A percentile compares a stretch with the other conserved stretches of the same genome.
phyloP scores from a whole-genome alignment of 2,113 vertebrate genomes.

The Zeus faber region DNA sequence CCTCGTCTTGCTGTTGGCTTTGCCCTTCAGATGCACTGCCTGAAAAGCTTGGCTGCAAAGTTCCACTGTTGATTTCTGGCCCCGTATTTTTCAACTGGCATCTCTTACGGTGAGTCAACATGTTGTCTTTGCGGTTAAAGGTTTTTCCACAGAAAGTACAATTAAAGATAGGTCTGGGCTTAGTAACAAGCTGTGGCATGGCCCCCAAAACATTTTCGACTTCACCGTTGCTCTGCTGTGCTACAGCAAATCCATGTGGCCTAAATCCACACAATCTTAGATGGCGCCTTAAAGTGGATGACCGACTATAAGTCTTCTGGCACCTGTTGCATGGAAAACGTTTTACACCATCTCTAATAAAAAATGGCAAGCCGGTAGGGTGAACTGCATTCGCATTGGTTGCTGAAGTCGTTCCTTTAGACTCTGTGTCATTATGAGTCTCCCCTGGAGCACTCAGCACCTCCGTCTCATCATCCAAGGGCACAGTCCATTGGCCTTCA shows the following conservation, averaged over 20 bases:
- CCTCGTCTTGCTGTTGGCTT: constrained; percentile 32
- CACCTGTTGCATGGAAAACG: constrained; percentile 71
- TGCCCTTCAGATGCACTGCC: constrained; percentile 18
- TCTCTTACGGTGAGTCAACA: constrained; percentile 66
- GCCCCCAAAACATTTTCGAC: not conserved
- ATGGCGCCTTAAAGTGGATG: constrained; percentile 69
- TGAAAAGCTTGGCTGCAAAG: constrained; percentile 23
- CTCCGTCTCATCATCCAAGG: constrained; percentile 70
- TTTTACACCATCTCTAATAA: constrained; percentile 58
- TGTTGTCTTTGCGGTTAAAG: constrained; percentile 75
- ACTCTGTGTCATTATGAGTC: constrained; percentile 20
- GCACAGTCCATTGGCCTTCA: constrained; percentile 68
- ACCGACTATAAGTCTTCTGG: constrained; percentile 71
- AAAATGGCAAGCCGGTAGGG: constrained; percentile 42
- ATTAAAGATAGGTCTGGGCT: constrained; percentile 55
- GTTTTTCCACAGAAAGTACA: constrained; percentile 68
- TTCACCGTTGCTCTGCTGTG: constrained; percentile 6
- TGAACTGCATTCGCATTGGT: constrained; percentile 10
- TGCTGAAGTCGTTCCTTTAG: constrained; percentile 5
- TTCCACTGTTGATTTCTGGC: constrained; percentile 2
- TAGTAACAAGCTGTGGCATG: constrained; percentile 20
- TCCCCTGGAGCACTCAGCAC: constrained; percentile 38
- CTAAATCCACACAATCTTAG: constrained; percentile 63
- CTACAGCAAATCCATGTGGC: constrained; percentile 31
- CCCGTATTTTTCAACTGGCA: constrained; percentile 50